Percentiles rank a stretch among this genome's conserved stretches.
These are phyloP conservation scores for Zonitis immaculata DNA, from an alignment of 2,888 invertebrate species.

Conservation along the genomic window DNA sequence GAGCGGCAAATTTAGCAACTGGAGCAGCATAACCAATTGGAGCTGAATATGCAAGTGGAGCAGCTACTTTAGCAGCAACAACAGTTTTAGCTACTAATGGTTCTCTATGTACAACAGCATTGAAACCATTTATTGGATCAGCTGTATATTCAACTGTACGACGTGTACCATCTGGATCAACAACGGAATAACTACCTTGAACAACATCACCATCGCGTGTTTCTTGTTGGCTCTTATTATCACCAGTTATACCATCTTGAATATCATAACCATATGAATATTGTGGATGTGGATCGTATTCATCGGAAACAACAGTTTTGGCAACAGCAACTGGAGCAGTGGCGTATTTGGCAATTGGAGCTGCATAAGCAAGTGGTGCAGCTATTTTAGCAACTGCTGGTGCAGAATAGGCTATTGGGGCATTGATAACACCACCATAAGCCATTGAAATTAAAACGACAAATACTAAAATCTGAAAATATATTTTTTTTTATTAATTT, in stretches of 20 bases:
- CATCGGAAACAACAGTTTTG: constrained; percentile 28
- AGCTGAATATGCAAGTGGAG: constrained; percentile 22
- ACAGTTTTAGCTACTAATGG: constrained; percentile 21
- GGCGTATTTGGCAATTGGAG: constrained; percentile 16
- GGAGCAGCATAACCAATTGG: constrained; percentile 33
- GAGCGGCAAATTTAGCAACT: constrained; percentile 19
- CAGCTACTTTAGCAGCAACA: constrained; percentile 19
- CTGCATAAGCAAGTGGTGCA: constrained; percentile 18
- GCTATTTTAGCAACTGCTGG: constrained; percentile 14
- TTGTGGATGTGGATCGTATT: constrained; percentile 46
- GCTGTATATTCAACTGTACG: constrained; percentile 60
- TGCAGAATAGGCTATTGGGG: neutral
- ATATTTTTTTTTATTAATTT: no score
- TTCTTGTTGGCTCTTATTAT: constrained; percentile 59
- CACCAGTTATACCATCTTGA: constrained; percentile 56
- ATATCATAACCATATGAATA: constrained; percentile 57
- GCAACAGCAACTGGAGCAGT: constrained; percentile 37
- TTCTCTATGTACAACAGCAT: constrained; percentile 54
- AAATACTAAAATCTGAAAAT: neutral
- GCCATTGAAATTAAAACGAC: neutral
- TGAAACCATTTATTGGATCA: constrained; percentile 54
- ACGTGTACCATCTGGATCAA: constrained; percentile 59
- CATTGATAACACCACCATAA: neutral
- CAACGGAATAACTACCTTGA: constrained; percentile 55
- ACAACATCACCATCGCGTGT: constrained; percentile 61